These are phyloP conservation scores for Clostera curtula DNA, from an alignment of 2,888 invertebrate species.

Conservation along the genomic window DNA sequence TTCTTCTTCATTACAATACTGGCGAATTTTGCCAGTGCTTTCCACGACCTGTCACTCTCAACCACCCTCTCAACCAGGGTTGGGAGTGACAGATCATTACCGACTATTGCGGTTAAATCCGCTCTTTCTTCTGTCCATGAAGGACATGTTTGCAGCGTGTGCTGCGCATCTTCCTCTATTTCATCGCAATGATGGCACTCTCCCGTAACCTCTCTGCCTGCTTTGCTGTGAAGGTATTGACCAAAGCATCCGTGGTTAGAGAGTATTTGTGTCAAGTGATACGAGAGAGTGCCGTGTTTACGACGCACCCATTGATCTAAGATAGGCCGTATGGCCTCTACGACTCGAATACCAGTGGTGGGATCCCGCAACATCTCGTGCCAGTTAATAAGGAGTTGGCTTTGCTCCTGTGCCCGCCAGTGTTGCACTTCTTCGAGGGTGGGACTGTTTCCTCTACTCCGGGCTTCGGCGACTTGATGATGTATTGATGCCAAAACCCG, in stretches of 20 bases:
- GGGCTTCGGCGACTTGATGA: not conserved
- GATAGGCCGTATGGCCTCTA: not conserved
- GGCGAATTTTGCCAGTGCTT: not conserved
- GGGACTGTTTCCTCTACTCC: conserved; percentile 4
- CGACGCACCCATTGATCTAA: no score
- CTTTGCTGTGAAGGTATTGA: not conserved
- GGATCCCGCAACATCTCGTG: not conserved
- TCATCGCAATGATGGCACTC: not conserved
- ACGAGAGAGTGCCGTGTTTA: no score
- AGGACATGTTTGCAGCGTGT: not conserved
- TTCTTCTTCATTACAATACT: no score
- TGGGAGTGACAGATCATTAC: not conserved
- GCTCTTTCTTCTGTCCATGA: not conserved
- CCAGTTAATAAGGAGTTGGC: not conserved
- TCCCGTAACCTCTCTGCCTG: not conserved
- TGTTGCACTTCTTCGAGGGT: not conserved
- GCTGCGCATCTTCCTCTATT: not conserved
- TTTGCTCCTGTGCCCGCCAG: not conserved
- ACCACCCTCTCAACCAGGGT: not conserved
- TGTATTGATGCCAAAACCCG: not conserved
- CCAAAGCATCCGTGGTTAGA: no score
- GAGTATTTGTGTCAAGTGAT: no score
- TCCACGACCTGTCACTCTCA: not conserved
- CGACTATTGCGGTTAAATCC: not conserved
- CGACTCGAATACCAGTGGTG: not conserved